Evolutionary conservation across 2,113 vertebrate genomes (phyloP).

Genomic region (Climacteris rufus): DNA sequence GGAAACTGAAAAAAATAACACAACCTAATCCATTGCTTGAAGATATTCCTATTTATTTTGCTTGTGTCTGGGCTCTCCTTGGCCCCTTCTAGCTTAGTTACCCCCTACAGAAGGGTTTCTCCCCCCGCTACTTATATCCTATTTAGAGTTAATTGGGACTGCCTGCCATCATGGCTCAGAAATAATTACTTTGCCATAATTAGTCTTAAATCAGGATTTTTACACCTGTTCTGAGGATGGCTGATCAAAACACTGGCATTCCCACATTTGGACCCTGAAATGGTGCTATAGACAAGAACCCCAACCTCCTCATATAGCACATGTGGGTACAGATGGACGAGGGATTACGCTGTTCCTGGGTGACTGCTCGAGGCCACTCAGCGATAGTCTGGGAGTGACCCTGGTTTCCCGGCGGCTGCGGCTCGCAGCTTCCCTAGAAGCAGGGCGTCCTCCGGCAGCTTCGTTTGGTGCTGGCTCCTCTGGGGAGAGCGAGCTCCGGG

Average conservation of each 20-base stretch:
- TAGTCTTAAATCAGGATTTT: constrained; percentile 13
- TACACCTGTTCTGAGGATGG: background rate
- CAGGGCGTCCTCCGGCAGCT: no score
- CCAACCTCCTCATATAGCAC: background rate
- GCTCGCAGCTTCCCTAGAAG: no score
- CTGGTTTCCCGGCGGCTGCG: no score
- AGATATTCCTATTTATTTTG: background rate
- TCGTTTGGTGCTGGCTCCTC: no score
- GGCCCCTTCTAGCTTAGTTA: background rate
- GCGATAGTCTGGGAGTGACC: no score
- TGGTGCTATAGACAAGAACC: background rate
- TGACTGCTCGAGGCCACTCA: no score
- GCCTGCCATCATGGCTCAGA: background rate
- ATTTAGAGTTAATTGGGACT: constrained; percentile 10
- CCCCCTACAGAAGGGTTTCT: background rate
- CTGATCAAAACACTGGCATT: background rate
- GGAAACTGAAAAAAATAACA: background rate
- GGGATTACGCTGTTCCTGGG: no score
- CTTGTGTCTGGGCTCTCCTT: background rate
- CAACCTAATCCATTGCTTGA: background rate
- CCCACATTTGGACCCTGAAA: background rate
- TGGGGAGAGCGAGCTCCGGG: no score
- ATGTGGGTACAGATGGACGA: background rate
- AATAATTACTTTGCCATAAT: constrained; percentile 37
- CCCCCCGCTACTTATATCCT: background rate